These are phyloP conservation scores for Drosophila simulans DNA, from an alignment of 1,140 invertebrate genomes.

Conservation along the genomic window DNA sequence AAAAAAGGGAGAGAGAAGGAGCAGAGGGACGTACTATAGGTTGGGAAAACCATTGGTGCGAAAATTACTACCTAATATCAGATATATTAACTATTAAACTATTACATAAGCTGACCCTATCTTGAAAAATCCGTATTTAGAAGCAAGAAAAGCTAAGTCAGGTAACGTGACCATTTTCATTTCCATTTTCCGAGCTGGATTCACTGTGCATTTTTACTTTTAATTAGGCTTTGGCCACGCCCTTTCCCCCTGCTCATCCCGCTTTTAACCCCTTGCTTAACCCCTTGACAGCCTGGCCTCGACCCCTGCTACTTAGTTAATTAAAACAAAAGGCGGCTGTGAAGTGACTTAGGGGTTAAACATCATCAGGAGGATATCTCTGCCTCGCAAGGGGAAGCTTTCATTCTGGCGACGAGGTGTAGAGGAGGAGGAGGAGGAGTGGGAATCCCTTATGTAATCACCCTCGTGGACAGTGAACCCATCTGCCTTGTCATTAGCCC, in stretches of 20 bases:
- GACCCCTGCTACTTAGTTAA: conserved; percentile 70
- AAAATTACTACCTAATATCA: too few relatives aligned
- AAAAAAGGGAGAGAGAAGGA: background rate
- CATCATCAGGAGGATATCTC: conserved; percentile 7
- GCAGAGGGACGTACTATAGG: background rate
- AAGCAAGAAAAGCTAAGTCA: background rate
- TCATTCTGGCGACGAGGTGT: too few relatives aligned
- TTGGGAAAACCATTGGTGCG: too few relatives aligned
- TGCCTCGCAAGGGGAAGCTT: background rate
- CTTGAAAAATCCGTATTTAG: background rate
- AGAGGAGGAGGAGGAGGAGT: background rate
- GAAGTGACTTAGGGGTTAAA: conserved; percentile 75
- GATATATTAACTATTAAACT: background rate
- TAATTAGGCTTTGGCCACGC: conserved; percentile 65
- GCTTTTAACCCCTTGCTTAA: background rate
- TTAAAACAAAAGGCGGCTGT: conserved; percentile 75
- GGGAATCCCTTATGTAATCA: conserved; percentile 41
- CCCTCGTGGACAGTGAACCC: conserved; percentile 34
- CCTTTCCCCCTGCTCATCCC: conserved; percentile 3
- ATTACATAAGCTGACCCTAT: background rate
- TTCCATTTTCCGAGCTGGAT: background rate
- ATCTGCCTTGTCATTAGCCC: conserved; percentile 58
- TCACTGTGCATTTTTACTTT: conserved; percentile 29
- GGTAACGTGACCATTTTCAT: background rate
- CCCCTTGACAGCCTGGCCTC: background rate